Evolutionary conservation across 2,888 invertebrate genomes (phyloP).

Genomic region (Trissonchulus latispiculum): DNA sequence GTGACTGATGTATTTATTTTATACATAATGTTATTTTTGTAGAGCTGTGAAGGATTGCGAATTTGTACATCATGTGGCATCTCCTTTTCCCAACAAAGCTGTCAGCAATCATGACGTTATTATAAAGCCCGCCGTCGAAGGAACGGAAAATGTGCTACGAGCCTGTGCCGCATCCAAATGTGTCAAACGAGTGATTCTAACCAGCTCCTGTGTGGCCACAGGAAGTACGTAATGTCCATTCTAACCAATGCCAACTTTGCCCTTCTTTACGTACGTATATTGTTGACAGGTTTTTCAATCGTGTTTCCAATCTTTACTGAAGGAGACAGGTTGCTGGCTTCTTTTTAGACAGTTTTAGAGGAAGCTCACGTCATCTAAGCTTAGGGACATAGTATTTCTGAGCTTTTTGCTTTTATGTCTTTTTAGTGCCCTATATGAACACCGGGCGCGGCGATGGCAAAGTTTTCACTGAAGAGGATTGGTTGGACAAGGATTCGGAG

Average conservation of each 20-base stretch:
- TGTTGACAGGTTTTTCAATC: too few relatives aligned
- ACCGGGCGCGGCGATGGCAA: conserved; percentile 35
- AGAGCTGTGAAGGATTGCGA: conserved; percentile 20
- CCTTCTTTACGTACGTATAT: too few relatives aligned
- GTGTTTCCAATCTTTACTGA: too few relatives aligned
- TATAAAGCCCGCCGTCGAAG: conserved; percentile 49
- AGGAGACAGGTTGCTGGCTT: too few relatives aligned
- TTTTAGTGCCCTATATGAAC: not conserved
- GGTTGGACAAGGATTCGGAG: conserved; percentile 43
- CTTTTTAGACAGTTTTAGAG: too few relatives aligned
- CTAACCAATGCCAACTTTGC: too few relatives aligned
- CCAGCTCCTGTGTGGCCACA: conserved; percentile 48
- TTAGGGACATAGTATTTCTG: too few relatives aligned
- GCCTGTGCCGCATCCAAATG: conserved; percentile 47
- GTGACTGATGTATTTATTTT: too few relatives aligned
- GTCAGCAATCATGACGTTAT: conserved; percentile 40
- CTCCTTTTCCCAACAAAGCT: conserved; percentile 11
- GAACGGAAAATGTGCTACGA: conserved; percentile 48
- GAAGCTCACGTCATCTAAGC: too few relatives aligned
- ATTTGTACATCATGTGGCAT: conserved; percentile 20
- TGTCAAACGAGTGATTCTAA: conserved; percentile 50
- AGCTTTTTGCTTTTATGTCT: too few relatives aligned
- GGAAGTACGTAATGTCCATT: not conserved
- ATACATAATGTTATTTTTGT: too few relatives aligned
- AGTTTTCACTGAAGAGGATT: conserved; percentile 46